Conservation (phyloP, 2,113 vertebrate species). For the Charadrius vociferus region DNA sequence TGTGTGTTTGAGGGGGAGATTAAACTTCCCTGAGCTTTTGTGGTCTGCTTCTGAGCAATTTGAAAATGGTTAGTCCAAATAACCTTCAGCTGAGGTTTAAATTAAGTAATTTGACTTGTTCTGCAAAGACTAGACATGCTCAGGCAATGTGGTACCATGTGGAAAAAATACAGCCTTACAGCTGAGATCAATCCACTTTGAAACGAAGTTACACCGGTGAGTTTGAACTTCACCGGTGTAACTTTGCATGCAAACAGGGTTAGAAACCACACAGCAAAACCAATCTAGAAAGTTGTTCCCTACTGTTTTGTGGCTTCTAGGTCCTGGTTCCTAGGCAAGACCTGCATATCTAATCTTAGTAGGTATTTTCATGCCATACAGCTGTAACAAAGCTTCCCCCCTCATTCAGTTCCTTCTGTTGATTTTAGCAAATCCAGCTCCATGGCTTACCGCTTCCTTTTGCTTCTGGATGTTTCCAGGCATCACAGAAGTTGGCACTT, state of each 20-base stretch:
- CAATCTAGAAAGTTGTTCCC: not conserved
- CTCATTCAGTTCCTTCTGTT: not conserved
- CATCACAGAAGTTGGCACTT: not conserved
- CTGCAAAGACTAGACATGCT: not conserved
- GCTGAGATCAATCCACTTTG: not conserved
- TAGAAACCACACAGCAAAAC: not conserved
- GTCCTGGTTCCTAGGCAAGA: not conserved
- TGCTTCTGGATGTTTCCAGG: not conserved
- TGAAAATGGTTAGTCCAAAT: not conserved
- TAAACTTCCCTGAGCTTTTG: not conserved
- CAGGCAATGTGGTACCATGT: not conserved
- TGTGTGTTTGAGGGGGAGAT: fast-evolving
- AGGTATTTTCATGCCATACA: not conserved
- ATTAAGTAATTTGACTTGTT: not conserved
- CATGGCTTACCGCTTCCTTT: not conserved
- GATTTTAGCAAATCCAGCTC: not conserved
- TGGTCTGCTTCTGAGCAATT: not conserved
- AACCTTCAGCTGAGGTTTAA: not conserved
- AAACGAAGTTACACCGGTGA: not conserved
- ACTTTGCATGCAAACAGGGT: not conserved
- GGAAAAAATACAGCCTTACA: not conserved
- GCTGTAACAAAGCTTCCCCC: not conserved
- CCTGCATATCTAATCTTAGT: not conserved
- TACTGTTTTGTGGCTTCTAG: not conserved
- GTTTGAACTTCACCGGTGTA: not conserved